Evolutionary conservation across 2,797 vertebrate genomes (phyloP).

Genomic region (Enteromius treurensis): DNA sequence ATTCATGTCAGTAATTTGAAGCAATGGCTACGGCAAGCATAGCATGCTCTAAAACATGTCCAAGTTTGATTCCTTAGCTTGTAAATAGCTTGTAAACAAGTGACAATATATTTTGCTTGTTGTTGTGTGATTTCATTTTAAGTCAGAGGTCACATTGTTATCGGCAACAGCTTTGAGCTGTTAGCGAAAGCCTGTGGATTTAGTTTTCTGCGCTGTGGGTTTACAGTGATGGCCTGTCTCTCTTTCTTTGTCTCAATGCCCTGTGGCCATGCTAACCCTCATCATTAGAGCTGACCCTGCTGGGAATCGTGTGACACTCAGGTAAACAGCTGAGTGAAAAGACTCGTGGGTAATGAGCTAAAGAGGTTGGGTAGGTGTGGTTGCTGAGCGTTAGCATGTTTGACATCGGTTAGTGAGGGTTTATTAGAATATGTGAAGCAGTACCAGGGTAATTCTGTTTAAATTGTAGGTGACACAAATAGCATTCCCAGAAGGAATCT

Average conservation of each 20-base stretch:
- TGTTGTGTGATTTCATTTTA: constrained; percentile 33
- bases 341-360: constrained; percentile 22
- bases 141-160: constrained; percentile 16
- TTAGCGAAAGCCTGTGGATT: constrained; percentile 36
- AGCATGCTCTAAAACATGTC: not conserved
- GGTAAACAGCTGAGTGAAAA: constrained; percentile 39
- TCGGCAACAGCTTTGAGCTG: constrained; percentile 33
- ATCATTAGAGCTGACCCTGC: constrained; percentile 47
- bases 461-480: not conserved
- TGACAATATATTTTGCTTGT: constrained; percentile 1
- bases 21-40: constrained; percentile 24
- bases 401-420: constrained; percentile 8
- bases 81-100: not conserved
- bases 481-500: not conserved
- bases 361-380: constrained; percentile 8
- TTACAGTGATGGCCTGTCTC: not conserved
- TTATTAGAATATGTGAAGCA: constrained; percentile 6
- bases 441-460: not conserved
- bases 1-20: constrained; percentile 27
- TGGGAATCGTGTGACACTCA: constrained; percentile 20
- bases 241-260: constrained; percentile 8
- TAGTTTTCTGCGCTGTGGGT: constrained; percentile 7
- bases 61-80: constrained; percentile 10
- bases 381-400: constrained; percentile 17
- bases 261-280: constrained; percentile 37